A percentile compares a stretch with the other conserved stretches of the same genome.
These are phyloP conservation scores for Marmota flaviventris DNA, from an alignment of 2,113 vertebrate genomes.

Conservation along the genomic window DNA sequence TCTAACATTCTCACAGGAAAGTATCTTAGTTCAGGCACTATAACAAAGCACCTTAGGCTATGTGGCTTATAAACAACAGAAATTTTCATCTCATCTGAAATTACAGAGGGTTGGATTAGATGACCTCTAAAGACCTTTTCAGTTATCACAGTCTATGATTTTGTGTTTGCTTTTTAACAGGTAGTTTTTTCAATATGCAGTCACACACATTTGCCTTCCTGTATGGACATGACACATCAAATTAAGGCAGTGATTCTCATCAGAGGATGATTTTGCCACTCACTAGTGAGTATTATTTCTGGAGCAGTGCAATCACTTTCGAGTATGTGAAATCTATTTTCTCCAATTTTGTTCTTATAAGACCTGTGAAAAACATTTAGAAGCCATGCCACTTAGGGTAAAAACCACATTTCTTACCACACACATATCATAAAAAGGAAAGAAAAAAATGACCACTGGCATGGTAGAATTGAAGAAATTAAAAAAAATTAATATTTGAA, in stretches of 20 bases:
- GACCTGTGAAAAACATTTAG: not conserved
- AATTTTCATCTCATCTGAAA: not conserved
- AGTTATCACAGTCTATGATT: not conserved
- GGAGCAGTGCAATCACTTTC: not conserved
- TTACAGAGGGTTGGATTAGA: not conserved
- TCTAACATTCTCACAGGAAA: not conserved
- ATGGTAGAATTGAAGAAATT: not conserved
- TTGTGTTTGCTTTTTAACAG: not conserved
- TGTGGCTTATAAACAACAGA: not conserved
- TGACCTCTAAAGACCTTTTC: not conserved
- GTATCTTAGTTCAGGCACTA: not conserved
- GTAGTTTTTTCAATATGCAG: not conserved
- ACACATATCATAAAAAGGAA: not conserved
- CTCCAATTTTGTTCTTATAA: not conserved
- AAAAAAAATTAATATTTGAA: not conserved
- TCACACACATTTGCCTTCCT: not conserved
- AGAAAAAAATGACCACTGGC: not conserved
- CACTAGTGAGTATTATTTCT: slow-evolving; percentile 40
- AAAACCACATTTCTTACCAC: not conserved
- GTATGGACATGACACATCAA: not conserved
- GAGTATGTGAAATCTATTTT: slow-evolving; percentile 9
- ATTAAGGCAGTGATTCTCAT: not conserved
- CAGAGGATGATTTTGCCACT: not conserved
- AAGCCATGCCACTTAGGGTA: not conserved
- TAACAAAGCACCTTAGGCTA: not conserved